Evolutionary conservation across 2,113 vertebrate genomes (phyloP).

Genomic region (Sorex araneus): DNA sequence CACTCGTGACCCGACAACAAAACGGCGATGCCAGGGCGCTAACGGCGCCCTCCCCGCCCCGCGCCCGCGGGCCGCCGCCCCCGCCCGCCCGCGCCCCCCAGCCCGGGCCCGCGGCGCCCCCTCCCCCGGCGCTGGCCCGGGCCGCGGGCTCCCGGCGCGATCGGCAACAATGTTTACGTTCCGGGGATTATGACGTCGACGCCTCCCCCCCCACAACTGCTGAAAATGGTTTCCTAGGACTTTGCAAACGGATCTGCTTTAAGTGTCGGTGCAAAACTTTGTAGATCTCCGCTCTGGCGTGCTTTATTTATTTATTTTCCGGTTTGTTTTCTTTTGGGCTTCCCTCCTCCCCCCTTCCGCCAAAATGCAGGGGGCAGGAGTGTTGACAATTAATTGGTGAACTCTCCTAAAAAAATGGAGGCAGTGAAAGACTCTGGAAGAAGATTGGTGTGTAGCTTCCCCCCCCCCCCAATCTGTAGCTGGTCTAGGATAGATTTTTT

Average conservation of each 20-base stretch:
- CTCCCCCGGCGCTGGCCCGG: slow-evolving; percentile 42
- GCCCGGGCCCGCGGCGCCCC: slow-evolving; percentile 54
- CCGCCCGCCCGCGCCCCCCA: slow-evolving; percentile 58
- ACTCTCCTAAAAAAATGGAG: slow-evolving; percentile 93
- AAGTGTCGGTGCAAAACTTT: slow-evolving; percentile 92
- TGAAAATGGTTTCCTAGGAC: slow-evolving; percentile 94
- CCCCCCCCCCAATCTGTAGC: slow-evolving; percentile 82
- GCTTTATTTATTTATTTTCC: slow-evolving; percentile 85
- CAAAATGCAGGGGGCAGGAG: slow-evolving; percentile 90
- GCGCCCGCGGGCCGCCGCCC: too few species aligned
- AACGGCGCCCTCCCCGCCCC: slow-evolving; percentile 62
- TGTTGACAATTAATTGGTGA: slow-evolving; percentile 91
- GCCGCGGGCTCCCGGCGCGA: slow-evolving; percentile 83
- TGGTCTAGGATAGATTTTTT: slow-evolving; percentile 83
- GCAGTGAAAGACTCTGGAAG: slow-evolving; percentile 95
- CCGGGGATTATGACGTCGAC: slow-evolving; percentile 93
- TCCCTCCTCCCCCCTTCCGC: slow-evolving; percentile 82
- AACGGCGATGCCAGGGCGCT: slow-evolving; percentile 81
- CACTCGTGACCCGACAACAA: slow-evolving; percentile 88
- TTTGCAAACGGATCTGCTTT: slow-evolving; percentile 91
- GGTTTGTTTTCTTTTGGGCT: slow-evolving; percentile 83
- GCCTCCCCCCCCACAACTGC: slow-evolving; percentile 86
- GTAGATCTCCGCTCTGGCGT: slow-evolving; percentile 87
- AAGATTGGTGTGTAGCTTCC: slow-evolving; percentile 97
- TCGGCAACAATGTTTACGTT: slow-evolving; percentile 93